Conservation (phyloP, 2,113 vertebrate species). For the Casuarius casuarius region DNA sequence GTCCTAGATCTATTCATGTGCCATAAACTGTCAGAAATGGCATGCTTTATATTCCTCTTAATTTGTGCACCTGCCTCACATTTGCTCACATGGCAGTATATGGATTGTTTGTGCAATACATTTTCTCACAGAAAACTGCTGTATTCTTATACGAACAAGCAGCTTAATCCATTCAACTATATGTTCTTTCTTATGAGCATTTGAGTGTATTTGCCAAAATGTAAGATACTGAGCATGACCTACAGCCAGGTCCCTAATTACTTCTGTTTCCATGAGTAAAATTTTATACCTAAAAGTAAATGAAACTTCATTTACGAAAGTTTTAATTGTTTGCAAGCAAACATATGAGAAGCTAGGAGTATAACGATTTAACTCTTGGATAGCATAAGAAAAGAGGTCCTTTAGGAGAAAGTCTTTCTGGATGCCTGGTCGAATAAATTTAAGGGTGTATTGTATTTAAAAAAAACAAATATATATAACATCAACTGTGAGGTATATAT, state of each 20-base stretch:
- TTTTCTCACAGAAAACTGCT: constrained; percentile 42
- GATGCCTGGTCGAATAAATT: background rate
- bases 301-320: background rate
- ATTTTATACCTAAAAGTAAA: background rate
- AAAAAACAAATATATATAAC: background rate
- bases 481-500: background rate
- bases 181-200: background rate
- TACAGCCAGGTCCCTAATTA: background rate
- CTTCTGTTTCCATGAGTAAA: background rate
- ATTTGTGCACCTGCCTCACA: constrained; percentile 25
- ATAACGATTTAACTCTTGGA: background rate
- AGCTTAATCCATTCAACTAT: background rate
- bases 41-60: background rate
- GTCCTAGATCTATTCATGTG: background rate
- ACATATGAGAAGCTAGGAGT: background rate
- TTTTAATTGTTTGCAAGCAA: background rate
- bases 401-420: background rate
- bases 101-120: constrained; percentile 4
- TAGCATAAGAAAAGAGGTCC: background rate
- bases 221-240: background rate
- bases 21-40: background rate
- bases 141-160: background rate
- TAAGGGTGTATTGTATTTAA: background rate
- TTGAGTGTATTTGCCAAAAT: background rate
- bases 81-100: background rate